These are phyloP conservation scores for Acipenser oxyrinchus DNA, from an alignment of 2,797 vertebrate genomes.

Conservation along the genomic window DNA sequence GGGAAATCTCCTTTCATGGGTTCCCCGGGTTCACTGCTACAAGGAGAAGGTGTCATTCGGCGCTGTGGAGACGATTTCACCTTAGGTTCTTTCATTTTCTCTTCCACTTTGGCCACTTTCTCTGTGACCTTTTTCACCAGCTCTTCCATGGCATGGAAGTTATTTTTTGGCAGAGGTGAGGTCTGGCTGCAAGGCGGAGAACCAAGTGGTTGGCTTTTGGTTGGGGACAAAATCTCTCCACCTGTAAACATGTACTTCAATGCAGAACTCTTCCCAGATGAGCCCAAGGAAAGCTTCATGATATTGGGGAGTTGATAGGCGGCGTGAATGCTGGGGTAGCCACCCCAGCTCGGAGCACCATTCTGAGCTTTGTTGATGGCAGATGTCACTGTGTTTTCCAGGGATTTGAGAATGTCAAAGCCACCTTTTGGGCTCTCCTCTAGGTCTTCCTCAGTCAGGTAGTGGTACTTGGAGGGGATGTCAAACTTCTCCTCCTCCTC, in stretches of 20 bases:
- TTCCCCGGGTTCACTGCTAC: slow-evolving; percentile 81
- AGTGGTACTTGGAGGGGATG: slow-evolving; percentile 90
- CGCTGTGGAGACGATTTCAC: slow-evolving; percentile 74
- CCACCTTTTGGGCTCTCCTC: slow-evolving; percentile 95
- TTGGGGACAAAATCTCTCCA: slow-evolving; percentile 76
- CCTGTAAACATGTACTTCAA: slow-evolving; percentile 84
- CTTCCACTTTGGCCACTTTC: slow-evolving; percentile 92
- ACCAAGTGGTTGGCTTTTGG: slow-evolving; percentile 76
- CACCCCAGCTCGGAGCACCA: slow-evolving; percentile 94
- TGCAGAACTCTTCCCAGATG: slow-evolving; percentile 75
- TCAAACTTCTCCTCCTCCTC: slow-evolving; percentile 94
- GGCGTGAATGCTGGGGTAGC: slow-evolving; percentile 97
- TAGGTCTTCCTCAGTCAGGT: slow-evolving; percentile 91
- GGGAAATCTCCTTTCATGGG: slow-evolving; percentile 67
- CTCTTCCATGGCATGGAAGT: slow-evolving; percentile 97
- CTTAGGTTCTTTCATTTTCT: slow-evolving; percentile 85
- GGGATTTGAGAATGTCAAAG: slow-evolving; percentile 91
- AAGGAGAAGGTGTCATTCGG: slow-evolving; percentile 79
- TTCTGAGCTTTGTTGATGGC: slow-evolving; percentile 98
- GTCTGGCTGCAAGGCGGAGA: slow-evolving; percentile 83
- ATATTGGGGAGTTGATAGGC: slow-evolving; percentile 97
- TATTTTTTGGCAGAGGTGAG: slow-evolving; percentile 87
- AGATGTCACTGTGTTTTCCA: slow-evolving; percentile 95
- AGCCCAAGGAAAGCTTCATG: slow-evolving; percentile 91
- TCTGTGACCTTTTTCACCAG: slow-evolving; percentile 95